Evolutionary conservation across 2,888 invertebrate genomes (phyloP).

Genomic region (Isotomurus palustris): DNA sequence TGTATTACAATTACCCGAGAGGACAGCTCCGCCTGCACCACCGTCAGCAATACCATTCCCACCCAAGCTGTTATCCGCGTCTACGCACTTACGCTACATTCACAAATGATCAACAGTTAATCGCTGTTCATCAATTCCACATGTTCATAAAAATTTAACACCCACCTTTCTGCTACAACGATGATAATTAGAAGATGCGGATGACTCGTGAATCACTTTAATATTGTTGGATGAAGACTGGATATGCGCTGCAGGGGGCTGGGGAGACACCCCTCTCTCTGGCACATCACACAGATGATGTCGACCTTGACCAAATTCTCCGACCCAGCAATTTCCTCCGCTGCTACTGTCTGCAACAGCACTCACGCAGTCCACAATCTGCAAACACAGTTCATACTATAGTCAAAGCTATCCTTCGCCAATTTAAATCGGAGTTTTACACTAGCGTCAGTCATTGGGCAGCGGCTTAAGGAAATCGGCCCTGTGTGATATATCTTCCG

Average conservation of each 20-base stretch:
- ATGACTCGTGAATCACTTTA: conserved; percentile 42
- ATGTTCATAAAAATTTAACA: too few species aligned
- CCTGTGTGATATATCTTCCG: too few species aligned
- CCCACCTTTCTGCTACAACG: conserved; percentile 44
- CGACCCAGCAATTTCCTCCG: conserved; percentile 39
- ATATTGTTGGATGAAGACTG: conserved; percentile 43
- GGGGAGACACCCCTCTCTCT: conserved; percentile 43
- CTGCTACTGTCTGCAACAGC: conserved; percentile 45
- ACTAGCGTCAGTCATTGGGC: too few species aligned
- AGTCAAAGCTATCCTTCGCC: too few species aligned
- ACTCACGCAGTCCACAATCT: conserved; percentile 45
- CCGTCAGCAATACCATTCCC: conserved; percentile 43
- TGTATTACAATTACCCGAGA: conserved; percentile 34
- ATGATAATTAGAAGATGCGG: conserved; percentile 40
- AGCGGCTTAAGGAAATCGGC: too few species aligned
- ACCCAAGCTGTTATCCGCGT: conserved; percentile 54
- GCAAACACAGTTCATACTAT: too few species aligned
- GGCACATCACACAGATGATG: conserved; percentile 41
- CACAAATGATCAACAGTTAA: too few species aligned
- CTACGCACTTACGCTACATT: conserved; percentile 60
- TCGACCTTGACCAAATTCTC: conserved; percentile 42
- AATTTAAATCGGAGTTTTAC: too few species aligned
- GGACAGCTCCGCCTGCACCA: conserved; percentile 35
- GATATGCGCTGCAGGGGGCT: conserved; percentile 46
- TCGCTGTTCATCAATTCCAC: background rate